Conservation (phyloP, 2,888 invertebrate genomes). For the Pilophorus perplexus region DNA sequence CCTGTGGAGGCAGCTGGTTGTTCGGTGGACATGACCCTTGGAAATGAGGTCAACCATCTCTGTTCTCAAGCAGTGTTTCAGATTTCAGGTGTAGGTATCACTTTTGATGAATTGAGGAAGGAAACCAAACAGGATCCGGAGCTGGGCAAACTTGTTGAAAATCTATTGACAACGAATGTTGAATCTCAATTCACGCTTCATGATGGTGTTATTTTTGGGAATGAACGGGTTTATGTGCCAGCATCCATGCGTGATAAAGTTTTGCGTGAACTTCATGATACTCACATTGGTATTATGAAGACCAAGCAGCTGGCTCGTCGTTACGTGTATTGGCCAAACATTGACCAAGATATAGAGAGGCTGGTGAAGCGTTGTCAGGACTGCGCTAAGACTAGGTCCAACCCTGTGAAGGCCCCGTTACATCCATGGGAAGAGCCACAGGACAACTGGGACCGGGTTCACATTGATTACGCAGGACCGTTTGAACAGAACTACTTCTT, state of each 20-base stretch:
- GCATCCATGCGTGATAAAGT: slow-evolving; percentile 34
- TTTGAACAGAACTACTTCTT: slow-evolving; percentile 46
- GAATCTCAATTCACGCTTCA: slow-evolving; percentile 3
- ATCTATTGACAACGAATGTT: slow-evolving; percentile 6
- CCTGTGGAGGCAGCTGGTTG: background rate
- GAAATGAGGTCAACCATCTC: background rate
- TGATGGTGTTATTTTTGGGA: slow-evolving; percentile 41
- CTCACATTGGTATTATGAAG: slow-evolving; percentile 48
- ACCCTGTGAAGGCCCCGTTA: slow-evolving; percentile 5
- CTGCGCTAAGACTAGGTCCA: background rate
- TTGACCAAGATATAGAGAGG: slow-evolving; percentile 49
- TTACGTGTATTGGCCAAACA: slow-evolving; percentile 49
- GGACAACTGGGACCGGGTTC: too few relatives aligned
- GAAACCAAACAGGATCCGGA: slow-evolving; percentile 16
- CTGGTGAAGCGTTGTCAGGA: slow-evolving; percentile 47
- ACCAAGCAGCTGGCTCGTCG: slow-evolving; percentile 49
- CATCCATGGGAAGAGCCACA: too few relatives aligned
- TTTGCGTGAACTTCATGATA: slow-evolving; percentile 42
- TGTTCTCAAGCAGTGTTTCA: slow-evolving; percentile 3
- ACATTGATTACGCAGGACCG: slow-evolving; percentile 49
- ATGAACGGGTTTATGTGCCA: slow-evolving; percentile 45
- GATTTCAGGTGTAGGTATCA: slow-evolving; percentile 15
- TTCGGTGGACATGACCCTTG: background rate
- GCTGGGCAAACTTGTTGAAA: background rate
- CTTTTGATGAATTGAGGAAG: background rate